Evolutionary conservation across 2,797 vertebrate genomes (phyloP).

Genomic region (Orientallactaga sibirica): DNA sequence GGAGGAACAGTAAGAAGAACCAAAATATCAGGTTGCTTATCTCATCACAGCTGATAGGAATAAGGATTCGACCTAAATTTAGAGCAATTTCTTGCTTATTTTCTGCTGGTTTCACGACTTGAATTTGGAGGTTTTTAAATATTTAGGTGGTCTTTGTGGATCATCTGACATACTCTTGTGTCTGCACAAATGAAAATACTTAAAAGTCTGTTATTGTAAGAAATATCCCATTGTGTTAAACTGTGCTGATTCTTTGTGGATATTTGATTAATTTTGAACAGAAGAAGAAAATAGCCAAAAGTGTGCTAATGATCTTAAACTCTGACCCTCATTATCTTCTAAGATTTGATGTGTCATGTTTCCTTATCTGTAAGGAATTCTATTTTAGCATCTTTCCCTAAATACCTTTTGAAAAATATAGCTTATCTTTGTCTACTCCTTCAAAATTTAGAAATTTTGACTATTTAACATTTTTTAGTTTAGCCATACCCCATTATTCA

Average conservation of each 20-base stretch:
- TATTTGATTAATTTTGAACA: slow-evolving; percentile 30
- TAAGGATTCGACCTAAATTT: slow-evolving; percentile 19
- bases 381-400: slow-evolving; percentile 4
- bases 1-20: slow-evolving; percentile 37
- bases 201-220: slow-evolving; percentile 29
- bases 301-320: slow-evolving; percentile 32
- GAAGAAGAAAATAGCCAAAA: neutral
- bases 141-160: slow-evolving; percentile 27
- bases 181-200: slow-evolving; percentile 3
- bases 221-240: slow-evolving; percentile 35
- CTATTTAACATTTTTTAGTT: neutral
- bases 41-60: slow-evolving; percentile 50
- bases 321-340: neutral
- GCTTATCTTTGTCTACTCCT: neutral
- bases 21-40: slow-evolving; percentile 55
- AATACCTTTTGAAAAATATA: neutral
- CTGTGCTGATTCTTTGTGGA: neutral
- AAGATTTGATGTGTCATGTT: slow-evolving; percentile 41
- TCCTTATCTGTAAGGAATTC: neutral
- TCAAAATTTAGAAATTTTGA: slow-evolving; percentile 48
- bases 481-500: neutral
- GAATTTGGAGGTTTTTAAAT: slow-evolving; percentile 51
- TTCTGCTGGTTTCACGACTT: slow-evolving; percentile 49
- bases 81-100: slow-evolving; percentile 48
- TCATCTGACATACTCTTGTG: slow-evolving; percentile 32